Base-by-base conservation (phyloP, 2,797 vertebrate species). In the Galago senegalensis region DNA sequence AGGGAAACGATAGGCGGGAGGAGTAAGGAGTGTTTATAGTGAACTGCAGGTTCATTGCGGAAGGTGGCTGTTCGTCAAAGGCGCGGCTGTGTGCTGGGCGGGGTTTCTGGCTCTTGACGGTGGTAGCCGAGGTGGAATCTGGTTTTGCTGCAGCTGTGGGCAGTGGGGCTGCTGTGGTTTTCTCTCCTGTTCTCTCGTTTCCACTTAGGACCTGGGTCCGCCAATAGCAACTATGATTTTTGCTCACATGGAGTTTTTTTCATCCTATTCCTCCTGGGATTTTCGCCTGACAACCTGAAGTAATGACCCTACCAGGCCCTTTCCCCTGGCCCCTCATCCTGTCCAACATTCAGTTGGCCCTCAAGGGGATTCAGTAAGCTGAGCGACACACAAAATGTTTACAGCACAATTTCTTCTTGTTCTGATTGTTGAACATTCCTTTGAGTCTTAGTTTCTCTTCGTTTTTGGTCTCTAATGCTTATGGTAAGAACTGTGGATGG, bases 21-120 rank as follows among this genome's bases (percentile, higher is more conserved):
- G 29, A 92, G 61, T 73, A 58, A 69, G 60, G 60, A 96, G 82
- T 97, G 97, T 97, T 97, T 96, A 97, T 72, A 67, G 72, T 84
- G 72, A 96, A 69, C 63, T 43, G 69, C 60, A 86, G 88, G 65
- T 46, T 82, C 84, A 75, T 93, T 96, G 94, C 17, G 37, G 40
- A 87, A 91, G 27, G 81, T 56, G 46, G 25, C 37, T 73, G 96
- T 96, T 96, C 21, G 27, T 97, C 94, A 93, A 84, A 73, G 56
- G 87, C 31, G 8, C 27, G 13, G 10, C 63, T 3, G 10, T 43
- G 27, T 53, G 25, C 65, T 0, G 72, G 93, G 92, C 25, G 43
- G 89, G 86, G 84, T 61, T 97, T 95, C 76, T 89, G 84, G n/a
- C 56, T 70, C 5, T 17, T 10, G 61, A n/a, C 21, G 1, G 31